Evolutionary conservation across 2,888 invertebrate species (phyloP).

Genomic region (Callyntrura guangdongensis): DNA sequence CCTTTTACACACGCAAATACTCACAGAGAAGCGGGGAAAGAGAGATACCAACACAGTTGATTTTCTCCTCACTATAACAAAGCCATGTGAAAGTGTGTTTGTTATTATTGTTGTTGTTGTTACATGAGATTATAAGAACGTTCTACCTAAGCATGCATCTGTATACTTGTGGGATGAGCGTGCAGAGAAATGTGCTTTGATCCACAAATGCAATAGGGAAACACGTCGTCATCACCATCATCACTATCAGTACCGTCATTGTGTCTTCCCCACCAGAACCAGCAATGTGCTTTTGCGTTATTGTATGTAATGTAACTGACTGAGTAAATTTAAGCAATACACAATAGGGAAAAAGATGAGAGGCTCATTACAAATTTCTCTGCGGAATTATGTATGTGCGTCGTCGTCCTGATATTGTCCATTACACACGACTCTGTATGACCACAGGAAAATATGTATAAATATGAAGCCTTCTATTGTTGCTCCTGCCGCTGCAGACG

Average conservation of each 20-base stretch:
- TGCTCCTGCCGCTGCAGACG: not conserved
- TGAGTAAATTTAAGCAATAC: not conserved
- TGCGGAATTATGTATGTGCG: constrained; percentile 47
- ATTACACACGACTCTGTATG: not conserved
- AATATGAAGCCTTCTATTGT: too few species aligned
- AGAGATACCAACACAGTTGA: constrained; percentile 22
- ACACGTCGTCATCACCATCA: constrained; percentile 38
- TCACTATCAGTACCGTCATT: not conserved
- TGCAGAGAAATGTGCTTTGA: constrained; percentile 71
- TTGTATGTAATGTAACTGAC: not conserved
- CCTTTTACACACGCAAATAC: not conserved
- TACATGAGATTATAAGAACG: constrained; percentile 58
- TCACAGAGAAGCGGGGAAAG: not conserved
- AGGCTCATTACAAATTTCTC: constrained; percentile 65
- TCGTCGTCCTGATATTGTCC: constrained; percentile 19
- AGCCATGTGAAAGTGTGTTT: constrained; percentile 46
- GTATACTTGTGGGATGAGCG: constrained; percentile 55
- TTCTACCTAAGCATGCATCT: not conserved
- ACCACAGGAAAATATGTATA: not conserved
- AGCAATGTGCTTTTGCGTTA: not conserved
- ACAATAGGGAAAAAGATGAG: constrained; percentile 48
- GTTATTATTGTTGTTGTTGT: constrained; percentile 15
- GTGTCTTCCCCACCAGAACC: not conserved
- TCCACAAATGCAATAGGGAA: constrained; percentile 34
- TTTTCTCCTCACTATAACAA: constrained; percentile 50